phyloP scores from a whole-genome alignment of 2,797 vertebrate species.

The Coccyzus lansbergi region DNA sequence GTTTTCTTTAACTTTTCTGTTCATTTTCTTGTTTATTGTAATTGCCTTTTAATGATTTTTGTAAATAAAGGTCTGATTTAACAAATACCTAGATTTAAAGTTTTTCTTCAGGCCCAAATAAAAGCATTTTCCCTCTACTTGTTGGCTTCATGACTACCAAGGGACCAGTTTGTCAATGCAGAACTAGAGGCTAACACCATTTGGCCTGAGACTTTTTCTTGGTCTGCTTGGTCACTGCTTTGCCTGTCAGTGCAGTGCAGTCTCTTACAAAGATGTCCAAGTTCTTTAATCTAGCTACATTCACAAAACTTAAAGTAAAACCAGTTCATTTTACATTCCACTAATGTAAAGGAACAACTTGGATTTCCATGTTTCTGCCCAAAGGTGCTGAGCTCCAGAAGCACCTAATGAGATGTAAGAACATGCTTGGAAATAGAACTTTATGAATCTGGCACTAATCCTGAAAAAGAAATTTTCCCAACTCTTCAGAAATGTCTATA shows the following conservation, averaged over 20 bases:
- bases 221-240: not conserved
- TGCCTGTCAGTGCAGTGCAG: not conserved
- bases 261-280: not conserved
- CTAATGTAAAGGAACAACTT: not conserved
- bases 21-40: not conserved
- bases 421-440: not conserved
- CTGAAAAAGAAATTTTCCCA: not conserved
- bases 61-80: not conserved
- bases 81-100: not conserved
- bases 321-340: not conserved
- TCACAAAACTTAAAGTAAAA: not conserved
- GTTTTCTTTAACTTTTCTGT: not conserved
- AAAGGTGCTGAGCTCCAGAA: not conserved
- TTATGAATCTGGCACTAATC: not conserved
- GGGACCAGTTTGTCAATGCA: not conserved
- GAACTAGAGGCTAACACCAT: fast-evolving
- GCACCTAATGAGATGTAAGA: not conserved
- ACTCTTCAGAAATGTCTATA: fast-evolving
- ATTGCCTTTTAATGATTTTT: not conserved
- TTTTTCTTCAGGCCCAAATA: not conserved
- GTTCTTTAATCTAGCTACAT: not conserved
- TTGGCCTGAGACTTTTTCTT: not conserved
- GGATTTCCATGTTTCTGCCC: not conserved
- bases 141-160: not conserved
- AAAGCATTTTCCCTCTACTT: not conserved